A percentile compares a stretch with the other conserved stretches of the same genome.
These are phyloP conservation scores for Ctenoplectra terminalis DNA, from an alignment of 1,140 invertebrate species.

Conservation along the genomic window DNA sequence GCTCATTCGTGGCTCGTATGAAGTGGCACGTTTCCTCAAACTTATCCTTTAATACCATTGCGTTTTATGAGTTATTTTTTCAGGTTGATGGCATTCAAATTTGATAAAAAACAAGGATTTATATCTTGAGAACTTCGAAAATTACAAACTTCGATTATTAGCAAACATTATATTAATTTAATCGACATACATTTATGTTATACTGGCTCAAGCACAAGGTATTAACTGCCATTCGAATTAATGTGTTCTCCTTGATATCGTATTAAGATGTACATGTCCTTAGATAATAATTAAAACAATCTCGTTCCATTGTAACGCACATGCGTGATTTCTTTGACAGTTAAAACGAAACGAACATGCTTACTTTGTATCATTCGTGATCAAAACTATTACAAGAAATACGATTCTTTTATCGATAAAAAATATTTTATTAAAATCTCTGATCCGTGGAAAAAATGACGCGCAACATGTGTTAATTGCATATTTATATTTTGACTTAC, in stretches of 20 bases:
- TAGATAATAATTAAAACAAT: not conserved
- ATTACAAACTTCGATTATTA: not conserved
- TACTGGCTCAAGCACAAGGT: slow-evolving; percentile 68
- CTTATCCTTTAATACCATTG: not conserved
- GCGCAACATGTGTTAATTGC: not conserved
- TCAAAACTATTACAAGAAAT: not conserved
- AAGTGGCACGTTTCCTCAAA: not conserved
- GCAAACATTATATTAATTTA: slow-evolving; percentile 7
- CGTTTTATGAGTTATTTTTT: not conserved
- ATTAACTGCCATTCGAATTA: slow-evolving; percentile 74
- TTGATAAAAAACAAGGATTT: not conserved
- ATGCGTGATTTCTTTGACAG: not conserved
- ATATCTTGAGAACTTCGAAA: not conserved
- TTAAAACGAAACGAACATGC: too few relatives aligned
- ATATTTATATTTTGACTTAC: not conserved
- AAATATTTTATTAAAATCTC: not conserved
- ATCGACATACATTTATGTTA: not conserved
- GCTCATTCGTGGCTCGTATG: not conserved
- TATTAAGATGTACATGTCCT: slow-evolving; percentile 16
- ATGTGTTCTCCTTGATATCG: slow-evolving; percentile 58
- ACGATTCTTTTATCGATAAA: not conserved
- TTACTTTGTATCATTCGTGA: not conserved
- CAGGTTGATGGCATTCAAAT: not conserved
- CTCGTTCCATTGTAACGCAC: not conserved
- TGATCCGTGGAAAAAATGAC: not conserved